Percentiles rank a stretch among this genome's conserved stretches.
Conservation (phyloP, 2,888 invertebrate species). For the Temnothorax unifasciatus region DNA sequence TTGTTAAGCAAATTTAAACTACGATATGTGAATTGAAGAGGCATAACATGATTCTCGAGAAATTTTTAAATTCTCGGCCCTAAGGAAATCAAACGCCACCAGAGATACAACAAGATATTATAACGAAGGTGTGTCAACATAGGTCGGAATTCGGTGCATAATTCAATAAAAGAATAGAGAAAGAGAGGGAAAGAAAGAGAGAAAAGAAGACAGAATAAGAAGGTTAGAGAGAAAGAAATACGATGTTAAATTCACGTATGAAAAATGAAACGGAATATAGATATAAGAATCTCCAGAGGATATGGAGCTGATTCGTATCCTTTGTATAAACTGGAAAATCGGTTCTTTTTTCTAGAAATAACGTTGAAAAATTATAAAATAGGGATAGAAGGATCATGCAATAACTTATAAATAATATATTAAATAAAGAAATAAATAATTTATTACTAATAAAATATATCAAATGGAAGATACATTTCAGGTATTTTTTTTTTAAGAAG, state of each 20-base stretch:
- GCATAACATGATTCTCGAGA: constrained; percentile 36
- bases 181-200: not conserved
- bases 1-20: constrained; percentile 13
- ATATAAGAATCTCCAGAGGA: constrained; percentile 33
- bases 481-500: not conserved
- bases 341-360: not conserved
- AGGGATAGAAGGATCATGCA: not conserved
- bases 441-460: not conserved
- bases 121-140: constrained; percentile 54
- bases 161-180: constrained; percentile 56
- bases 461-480: not conserved
- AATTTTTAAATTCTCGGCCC: constrained; percentile 72
- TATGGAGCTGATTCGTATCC: constrained; percentile 11
- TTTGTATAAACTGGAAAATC: constrained; percentile 8
- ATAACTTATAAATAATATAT: constrained; percentile 2
- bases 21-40: constrained; percentile 13
- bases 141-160: constrained; percentile 63
- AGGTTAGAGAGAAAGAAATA: not conserved
- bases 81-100: constrained; percentile 71
- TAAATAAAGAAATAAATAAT: not conserved
- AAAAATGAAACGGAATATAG: constrained; percentile 59
- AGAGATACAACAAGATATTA: constrained; percentile 63
- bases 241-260: constrained; percentile 69
- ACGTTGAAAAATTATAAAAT: not conserved
- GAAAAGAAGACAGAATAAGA: too few species aligned